These are phyloP conservation scores for Mantis religiosa DNA, from an alignment of 2,888 invertebrate genomes.

Conservation along the genomic window DNA sequence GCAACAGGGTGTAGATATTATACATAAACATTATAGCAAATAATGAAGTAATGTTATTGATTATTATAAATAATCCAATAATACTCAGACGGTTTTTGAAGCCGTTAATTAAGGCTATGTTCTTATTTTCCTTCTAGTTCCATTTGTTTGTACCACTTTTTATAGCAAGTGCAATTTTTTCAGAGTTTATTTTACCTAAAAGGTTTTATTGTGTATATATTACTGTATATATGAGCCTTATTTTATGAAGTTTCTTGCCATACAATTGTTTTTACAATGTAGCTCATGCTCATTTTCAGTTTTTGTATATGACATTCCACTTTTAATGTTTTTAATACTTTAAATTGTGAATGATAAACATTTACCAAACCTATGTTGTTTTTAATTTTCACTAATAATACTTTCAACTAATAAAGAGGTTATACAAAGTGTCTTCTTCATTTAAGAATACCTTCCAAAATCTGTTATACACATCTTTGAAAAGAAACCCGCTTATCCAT, in stretches of 20 bases:
- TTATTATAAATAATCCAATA: not conserved
- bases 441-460: too few species aligned
- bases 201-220: not conserved
- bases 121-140: not conserved
- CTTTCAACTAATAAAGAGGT: not conserved
- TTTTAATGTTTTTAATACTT: not conserved
- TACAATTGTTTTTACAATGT: not conserved
- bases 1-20: not conserved
- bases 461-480: too few species aligned
- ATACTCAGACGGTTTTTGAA: conserved; percentile 3
- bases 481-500: too few species aligned
- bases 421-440: not conserved
- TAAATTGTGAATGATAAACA: not conserved
- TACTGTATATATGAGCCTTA: not conserved
- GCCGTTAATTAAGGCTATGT: not conserved
- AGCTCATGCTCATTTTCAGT: not conserved
- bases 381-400: not conserved
- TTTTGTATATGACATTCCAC: not conserved
- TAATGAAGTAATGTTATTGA: not conserved
- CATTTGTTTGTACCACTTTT: not conserved
- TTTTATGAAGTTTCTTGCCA: not conserved
- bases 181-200: not conserved
- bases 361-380: not conserved
- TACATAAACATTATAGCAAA: not conserved
- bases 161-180: not conserved